Conservation (phyloP, 2,113 vertebrate genomes). For the Serilophus lunatus region DNA sequence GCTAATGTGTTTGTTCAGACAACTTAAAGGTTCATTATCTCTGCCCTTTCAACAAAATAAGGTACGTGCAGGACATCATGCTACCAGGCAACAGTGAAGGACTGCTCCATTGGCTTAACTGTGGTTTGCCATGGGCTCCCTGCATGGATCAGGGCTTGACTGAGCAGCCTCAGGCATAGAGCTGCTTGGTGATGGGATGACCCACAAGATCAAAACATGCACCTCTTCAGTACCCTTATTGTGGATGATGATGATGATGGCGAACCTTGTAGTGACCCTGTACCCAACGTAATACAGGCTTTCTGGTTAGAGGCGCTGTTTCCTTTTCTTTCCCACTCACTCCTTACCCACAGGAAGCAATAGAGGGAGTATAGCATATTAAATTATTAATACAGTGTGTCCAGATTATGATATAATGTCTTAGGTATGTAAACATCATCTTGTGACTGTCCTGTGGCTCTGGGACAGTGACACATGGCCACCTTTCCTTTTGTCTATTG, state of each 20-base stretch:
- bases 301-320: neutral
- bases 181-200: neutral
- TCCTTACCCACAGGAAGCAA: neutral
- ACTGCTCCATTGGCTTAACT: neutral
- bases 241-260: neutral
- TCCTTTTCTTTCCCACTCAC: neutral
- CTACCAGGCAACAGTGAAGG: neutral
- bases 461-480: too few relatives aligned
- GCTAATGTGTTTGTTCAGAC: neutral
- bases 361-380: too few relatives aligned
- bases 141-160: neutral
- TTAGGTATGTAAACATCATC: too few relatives aligned
- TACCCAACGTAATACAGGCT: neutral
- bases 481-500: too few relatives aligned
- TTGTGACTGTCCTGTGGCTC: too few relatives aligned
- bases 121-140: neutral
- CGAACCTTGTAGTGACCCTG: neutral
- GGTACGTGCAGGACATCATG: neutral
- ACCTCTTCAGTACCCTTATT: neutral
- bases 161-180: neutral
- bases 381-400: too few relatives aligned
- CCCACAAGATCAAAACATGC: neutral
- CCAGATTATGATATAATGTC: too few relatives aligned
- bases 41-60: neutral
- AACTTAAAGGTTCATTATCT: neutral